Percentiles rank a stretch among this genome's conserved stretches.
Conservation (phyloP, 2,797 vertebrate genomes). For the Malurus splendens region DNA sequence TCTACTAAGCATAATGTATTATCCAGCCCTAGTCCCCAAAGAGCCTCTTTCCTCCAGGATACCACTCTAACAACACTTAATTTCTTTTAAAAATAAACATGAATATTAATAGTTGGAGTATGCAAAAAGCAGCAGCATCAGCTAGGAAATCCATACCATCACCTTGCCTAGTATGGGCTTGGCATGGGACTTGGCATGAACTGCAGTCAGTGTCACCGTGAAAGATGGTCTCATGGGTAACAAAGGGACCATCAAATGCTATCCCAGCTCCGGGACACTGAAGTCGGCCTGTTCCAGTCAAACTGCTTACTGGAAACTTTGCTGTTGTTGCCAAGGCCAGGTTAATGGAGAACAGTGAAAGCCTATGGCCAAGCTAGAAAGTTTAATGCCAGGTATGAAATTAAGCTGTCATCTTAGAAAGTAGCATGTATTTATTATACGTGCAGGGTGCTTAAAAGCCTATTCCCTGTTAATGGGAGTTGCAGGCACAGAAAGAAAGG, state of each 20-base stretch:
- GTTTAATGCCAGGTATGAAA: conserved; percentile 33
- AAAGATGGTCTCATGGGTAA: background rate
- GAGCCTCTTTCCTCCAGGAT: background rate
- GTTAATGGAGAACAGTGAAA: background rate
- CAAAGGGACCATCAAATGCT: background rate
- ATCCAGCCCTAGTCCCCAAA: background rate
- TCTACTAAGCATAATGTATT: background rate
- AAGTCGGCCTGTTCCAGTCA: conserved; percentile 22
- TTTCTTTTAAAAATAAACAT: background rate
- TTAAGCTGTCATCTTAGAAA: conserved; percentile 22
- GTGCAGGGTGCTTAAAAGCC: background rate
- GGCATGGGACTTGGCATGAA: background rate
- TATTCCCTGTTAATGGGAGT: background rate
- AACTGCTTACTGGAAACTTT: conserved; percentile 30
- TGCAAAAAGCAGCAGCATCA: conserved; percentile 11
- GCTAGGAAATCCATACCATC: background rate
- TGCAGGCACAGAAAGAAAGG: background rate
- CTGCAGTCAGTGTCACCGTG: background rate
- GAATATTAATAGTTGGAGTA: background rate
- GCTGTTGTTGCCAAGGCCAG: conserved; percentile 17
- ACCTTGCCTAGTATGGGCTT: background rate
- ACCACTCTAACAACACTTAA: conserved; percentile 10
- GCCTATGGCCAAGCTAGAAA: background rate
- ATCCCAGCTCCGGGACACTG: background rate
- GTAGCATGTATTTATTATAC: background rate